Conservation (phyloP, 2,888 invertebrate genomes). For the Campoplex nolae region DNA sequence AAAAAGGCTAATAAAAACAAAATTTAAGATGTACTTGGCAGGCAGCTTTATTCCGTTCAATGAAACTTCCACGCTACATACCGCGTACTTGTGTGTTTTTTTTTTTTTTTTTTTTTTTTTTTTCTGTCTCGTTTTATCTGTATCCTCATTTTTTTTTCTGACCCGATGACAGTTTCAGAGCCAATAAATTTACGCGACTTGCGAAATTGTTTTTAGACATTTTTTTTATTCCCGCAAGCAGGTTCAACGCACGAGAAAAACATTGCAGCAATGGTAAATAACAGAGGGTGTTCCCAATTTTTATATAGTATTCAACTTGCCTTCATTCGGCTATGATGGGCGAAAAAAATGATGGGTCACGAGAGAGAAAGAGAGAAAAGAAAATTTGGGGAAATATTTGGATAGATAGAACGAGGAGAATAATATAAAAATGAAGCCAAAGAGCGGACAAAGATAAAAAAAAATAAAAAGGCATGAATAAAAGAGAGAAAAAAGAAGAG, state of each 20-base stretch:
- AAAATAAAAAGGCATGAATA: too few relatives aligned
- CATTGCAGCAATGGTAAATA: neutral
- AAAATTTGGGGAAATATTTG: neutral
- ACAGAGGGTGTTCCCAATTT: neutral
- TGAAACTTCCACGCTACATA: neutral
- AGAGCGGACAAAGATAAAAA: neutral
- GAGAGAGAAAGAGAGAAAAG: neutral
- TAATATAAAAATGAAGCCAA: neutral
- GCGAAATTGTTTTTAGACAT: slow-evolving; percentile 7
- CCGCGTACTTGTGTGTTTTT: neutral
- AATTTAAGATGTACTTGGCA: slow-evolving; percentile 15
- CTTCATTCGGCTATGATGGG: neutral
- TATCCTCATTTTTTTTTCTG: neutral
- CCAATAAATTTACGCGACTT: slow-evolving; percentile 1
- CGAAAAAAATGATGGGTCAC: neutral
- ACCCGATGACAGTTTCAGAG: slow-evolving; percentile 10
- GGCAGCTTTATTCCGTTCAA: slow-evolving; percentile 16
- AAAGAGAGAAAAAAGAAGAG: neutral
- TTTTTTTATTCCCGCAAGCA: neutral
- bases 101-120: slow-evolving; percentile 16
- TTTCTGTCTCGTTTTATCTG: neutral
- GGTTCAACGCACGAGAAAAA: neutral
- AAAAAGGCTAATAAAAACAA: slow-evolving; percentile 11
- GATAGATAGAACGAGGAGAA: neutral
- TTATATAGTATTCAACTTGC: neutral